These are phyloP conservation scores for Epinotia bilunana DNA, from an alignment of 2,888 invertebrate species.

Conservation along the genomic window DNA sequence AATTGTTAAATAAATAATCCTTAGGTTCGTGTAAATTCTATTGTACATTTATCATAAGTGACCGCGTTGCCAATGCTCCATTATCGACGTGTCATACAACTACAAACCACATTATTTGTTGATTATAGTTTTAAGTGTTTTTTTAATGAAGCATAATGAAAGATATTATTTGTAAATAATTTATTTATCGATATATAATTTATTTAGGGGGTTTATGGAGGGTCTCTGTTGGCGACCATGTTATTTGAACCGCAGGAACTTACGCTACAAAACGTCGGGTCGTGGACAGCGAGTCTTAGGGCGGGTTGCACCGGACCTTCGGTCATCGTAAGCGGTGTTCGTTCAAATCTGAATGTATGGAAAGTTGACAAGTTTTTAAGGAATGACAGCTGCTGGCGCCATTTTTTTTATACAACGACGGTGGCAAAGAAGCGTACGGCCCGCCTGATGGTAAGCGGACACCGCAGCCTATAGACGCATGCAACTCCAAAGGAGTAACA, in stretches of 20 bases:
- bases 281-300: neutral
- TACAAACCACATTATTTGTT: conserved; percentile 2
- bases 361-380: too few species aligned
- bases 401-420: too few species aligned
- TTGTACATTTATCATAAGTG: neutral
- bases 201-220: neutral
- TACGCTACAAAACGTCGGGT: neutral
- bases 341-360: too few species aligned
- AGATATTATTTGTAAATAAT: neutral
- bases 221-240: neutral
- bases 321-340: too few species aligned
- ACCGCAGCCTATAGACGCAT: too few species aligned
- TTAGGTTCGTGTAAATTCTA: conserved; percentile 7
- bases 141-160: neutral
- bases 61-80: neutral
- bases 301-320: too few species aligned
- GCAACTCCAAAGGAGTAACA: too few species aligned
- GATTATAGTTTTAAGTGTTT: neutral
- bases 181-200: too few species aligned
- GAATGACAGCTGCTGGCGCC: too few species aligned
- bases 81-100: conserved; percentile 1
- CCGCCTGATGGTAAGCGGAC: too few species aligned
- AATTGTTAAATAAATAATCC: too few species aligned
- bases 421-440: too few species aligned
- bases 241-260: neutral